Base-by-base conservation (phyloP, 2,888 invertebrate species). In the Willowsia nigromaculata region DNA sequence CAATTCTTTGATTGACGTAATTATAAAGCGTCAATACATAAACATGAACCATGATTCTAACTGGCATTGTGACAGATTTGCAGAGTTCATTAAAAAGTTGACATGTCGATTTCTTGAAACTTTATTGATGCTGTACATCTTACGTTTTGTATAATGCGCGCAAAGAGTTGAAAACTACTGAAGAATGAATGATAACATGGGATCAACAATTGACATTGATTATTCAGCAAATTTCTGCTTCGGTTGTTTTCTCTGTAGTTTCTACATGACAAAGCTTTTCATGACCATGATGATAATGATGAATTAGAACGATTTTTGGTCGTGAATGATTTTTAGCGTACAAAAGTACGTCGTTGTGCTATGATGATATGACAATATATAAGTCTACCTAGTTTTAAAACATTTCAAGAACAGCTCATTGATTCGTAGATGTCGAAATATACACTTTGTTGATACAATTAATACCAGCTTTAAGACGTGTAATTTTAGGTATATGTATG, bases 201-300 rank as follows among this genome's bases (percentile, higher is more conserved):
- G 37, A 59, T 82, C 74, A 59, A n/a, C 88, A 88, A 88, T 83
- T 88, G 88, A 88, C 88, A 88, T 82, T 59, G 62, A 88, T 88
- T 88, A 88, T 88, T 88, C 88, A 88, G 88, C 88, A 83, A 27
- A 88, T 88, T 88, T 88, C 53, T 88, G 88, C 83, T 88, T 83
- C 83, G 88, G 59, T 88, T 88, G 43, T 71, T 83, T 82, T 78
- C 76, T 88, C 76, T 83, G 30, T 47, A 40, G 59, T 88, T 82
- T 74, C 30, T 76, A 33, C 74, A 62, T 37, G 62, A 84, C 74
- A 71, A 82, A 76, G 59, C 62, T n/a, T 88, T 83, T 88, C 83
- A 83, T 78, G 81, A 81, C 27, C 27, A 40, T 81, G 59, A 59
- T 47, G 43, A 33, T 33, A 9, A 65, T 33, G 33, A 43, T 71